These are phyloP conservation scores for Bombus sylvicola DNA, from an alignment of 1,140 invertebrate genomes.

Conservation along the genomic window DNA sequence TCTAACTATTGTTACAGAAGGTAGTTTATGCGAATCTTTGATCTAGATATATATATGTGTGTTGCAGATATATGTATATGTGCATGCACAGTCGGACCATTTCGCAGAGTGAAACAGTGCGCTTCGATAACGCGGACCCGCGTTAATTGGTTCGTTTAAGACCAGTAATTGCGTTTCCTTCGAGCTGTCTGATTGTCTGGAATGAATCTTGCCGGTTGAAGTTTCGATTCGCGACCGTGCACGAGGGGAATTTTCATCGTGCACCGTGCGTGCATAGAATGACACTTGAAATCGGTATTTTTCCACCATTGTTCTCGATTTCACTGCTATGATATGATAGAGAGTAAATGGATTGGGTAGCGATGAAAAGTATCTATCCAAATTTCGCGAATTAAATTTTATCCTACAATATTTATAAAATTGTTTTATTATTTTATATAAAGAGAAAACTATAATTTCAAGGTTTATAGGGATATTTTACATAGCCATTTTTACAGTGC, in stretches of 20 bases:
- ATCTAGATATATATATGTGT: not conserved
- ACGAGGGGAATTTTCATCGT: not conserved
- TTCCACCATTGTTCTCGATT: not conserved
- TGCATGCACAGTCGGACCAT: not conserved
- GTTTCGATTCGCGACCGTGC: constrained; percentile 6
- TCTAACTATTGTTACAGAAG: constrained; percentile 44
- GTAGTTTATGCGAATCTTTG: constrained; percentile 41
- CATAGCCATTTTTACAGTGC: too few relatives aligned
- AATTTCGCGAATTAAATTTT: not conserved
- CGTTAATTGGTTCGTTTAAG: constrained; percentile 37
- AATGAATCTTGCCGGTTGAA: constrained; percentile 19
- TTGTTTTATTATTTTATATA: too few relatives aligned
- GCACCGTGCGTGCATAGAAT: not conserved
- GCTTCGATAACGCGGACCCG: not conserved
- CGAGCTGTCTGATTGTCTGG: constrained; percentile 9
- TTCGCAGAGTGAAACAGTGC: not conserved
- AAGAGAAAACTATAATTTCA: too few relatives aligned
- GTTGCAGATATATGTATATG: not conserved
- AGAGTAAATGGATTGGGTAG: too few relatives aligned
- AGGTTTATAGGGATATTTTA: too few relatives aligned
- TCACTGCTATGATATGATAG: too few relatives aligned
- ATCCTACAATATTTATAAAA: too few relatives aligned
- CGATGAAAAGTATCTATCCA: not conserved
- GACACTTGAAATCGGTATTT: not conserved
- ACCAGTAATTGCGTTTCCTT: constrained; percentile 34